Evolutionary conservation across 2,797 vertebrate genomes (phyloP).

Genomic region (Crenichthys baileyi): DNA sequence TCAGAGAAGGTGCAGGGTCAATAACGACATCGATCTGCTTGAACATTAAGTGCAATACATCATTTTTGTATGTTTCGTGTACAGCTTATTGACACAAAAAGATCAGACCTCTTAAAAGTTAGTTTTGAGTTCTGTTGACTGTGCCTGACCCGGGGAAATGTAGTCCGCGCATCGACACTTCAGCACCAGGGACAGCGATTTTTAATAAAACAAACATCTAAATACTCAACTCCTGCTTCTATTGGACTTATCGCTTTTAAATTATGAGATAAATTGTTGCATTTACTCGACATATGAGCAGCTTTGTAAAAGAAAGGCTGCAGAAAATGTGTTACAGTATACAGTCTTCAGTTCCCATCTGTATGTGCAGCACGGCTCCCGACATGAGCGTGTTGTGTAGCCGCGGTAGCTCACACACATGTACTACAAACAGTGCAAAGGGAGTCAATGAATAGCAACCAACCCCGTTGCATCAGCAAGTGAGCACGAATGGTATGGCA

Average conservation of each 20-base stretch:
- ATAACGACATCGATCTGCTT: not conserved
- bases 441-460: slow-evolving; percentile 52
- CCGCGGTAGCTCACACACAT: slow-evolving; percentile 54
- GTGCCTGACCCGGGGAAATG: not conserved
- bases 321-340: not conserved
- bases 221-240: not conserved
- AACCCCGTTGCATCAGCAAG: slow-evolving; percentile 54
- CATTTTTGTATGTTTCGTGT: not conserved
- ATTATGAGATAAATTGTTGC: not conserved
- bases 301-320: slow-evolving; percentile 14
- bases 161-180: slow-evolving; percentile 39
- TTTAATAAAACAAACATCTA: not conserved
- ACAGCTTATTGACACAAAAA: not conserved
- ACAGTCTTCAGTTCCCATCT: slow-evolving; percentile 18
- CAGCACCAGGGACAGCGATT: slow-evolving; percentile 34
- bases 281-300: not conserved
- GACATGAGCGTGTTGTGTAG: slow-evolving; percentile 23
- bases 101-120: slow-evolving; percentile 31
- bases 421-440: slow-evolving; percentile 46
- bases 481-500: slow-evolving; percentile 55
- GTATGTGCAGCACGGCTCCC: slow-evolving; percentile 23
- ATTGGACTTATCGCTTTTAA: not conserved
- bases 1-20: not conserved
- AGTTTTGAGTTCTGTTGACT: slow-evolving; percentile 17
- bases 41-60: not conserved